phyloP scores from a whole-genome alignment of 2,888 invertebrate species.

The Lasioglossum lativentre region DNA sequence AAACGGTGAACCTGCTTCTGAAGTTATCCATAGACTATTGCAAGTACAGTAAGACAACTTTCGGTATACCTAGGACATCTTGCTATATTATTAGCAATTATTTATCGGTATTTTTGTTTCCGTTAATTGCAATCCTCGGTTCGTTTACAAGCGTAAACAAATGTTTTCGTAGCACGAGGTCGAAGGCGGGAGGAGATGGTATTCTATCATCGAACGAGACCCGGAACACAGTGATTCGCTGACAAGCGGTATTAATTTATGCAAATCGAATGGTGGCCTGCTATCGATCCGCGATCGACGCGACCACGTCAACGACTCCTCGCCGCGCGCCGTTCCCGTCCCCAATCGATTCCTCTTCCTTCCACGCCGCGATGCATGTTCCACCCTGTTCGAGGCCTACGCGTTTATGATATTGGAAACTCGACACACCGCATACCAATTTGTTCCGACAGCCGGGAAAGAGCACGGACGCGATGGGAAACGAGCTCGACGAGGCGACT shows the following conservation, averaged over 20 bases:
- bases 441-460: constrained; percentile 17
- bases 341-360: constrained; percentile 38
- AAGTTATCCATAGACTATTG: neutral
- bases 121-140: neutral
- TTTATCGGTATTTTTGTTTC: neutral
- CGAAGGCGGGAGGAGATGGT: neutral
- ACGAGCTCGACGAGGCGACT: neutral
- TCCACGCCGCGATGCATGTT: constrained; percentile 20
- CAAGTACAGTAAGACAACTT: neutral
- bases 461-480: neutral
- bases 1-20: neutral
- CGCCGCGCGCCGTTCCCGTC: constrained; percentile 17
- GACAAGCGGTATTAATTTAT: constrained; percentile 70
- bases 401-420: constrained; percentile 40
- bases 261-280: constrained; percentile 72
- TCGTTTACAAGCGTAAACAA: neutral
- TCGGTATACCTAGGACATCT: neutral
- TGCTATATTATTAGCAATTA: neutral
- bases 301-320: constrained; percentile 45
- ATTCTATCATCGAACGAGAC: constrained; percentile 6
- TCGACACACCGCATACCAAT: constrained; percentile 31
- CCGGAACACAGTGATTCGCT: constrained; percentile 22
- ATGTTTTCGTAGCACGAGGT: neutral
- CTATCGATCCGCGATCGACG: constrained; percentile 66
- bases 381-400: constrained; percentile 37